Conservation (phyloP, 2,797 vertebrate species). For the Sebastes matsubarae region DNA sequence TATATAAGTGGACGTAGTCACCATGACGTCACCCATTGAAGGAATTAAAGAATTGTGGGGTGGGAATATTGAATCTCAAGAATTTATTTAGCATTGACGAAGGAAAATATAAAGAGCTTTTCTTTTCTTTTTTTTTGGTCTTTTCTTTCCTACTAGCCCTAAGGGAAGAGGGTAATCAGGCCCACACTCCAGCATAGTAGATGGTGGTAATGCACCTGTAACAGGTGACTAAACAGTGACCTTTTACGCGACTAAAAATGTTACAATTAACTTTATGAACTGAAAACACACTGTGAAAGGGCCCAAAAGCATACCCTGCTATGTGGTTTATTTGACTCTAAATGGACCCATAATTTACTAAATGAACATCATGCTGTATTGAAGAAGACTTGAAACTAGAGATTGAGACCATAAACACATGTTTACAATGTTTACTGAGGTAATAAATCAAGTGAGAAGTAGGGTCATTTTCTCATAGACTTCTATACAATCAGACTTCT, state of each 20-base stretch:
- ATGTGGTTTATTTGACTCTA: neutral
- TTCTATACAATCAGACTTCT: neutral
- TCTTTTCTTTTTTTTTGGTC: no score
- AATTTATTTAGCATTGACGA: neutral
- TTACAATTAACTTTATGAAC: neutral
- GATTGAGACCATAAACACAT: neutral
- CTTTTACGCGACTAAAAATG: accelerated
- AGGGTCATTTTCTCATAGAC: neutral
- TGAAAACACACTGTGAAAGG: neutral
- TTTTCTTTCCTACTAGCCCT: accelerated
- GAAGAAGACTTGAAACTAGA: neutral
- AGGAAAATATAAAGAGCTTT: neutral
- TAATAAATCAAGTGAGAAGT: neutral
- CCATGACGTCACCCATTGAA: no score
- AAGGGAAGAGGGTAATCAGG: accelerated
- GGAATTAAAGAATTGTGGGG: neutral
- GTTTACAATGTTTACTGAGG: neutral
- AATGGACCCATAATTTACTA: neutral
- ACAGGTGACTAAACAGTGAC: neutral
- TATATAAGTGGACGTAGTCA: no score
- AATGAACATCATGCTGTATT: neutral
- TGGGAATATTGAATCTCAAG: neutral
- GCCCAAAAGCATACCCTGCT: neutral
- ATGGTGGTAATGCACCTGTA: neutral
- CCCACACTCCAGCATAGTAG: no score